Percentiles rank a stretch among this genome's conserved stretches.
phyloP scores from a whole-genome alignment of 2,888 invertebrate species.

The Agrotis puta region DNA sequence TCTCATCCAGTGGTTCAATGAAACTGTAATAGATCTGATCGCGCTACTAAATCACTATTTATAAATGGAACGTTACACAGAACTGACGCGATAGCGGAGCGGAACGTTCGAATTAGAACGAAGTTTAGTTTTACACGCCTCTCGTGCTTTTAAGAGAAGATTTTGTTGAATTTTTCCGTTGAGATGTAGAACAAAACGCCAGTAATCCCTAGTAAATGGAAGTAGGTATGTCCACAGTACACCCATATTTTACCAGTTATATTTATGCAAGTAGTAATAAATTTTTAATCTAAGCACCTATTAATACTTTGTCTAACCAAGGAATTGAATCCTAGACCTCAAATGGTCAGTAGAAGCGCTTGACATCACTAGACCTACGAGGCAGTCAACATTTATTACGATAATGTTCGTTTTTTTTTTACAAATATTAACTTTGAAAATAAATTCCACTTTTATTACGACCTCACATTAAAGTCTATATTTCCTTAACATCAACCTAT shows the following conservation, averaged over 20 bases:
- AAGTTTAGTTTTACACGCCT: neutral
- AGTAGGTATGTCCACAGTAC: too few species aligned
- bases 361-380: too few species aligned
- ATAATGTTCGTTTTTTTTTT: too few species aligned
- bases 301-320: too few species aligned
- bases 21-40: slow-evolving; percentile 51
- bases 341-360: too few species aligned
- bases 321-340: too few species aligned
- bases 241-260: too few species aligned
- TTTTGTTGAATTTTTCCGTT: neutral
- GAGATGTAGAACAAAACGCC: too few species aligned
- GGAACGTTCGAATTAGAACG: neutral
- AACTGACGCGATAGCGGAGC: slow-evolving; percentile 2
- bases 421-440: neutral
- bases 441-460: slow-evolving; percentile 2
- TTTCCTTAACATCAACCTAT: slow-evolving; percentile 3
- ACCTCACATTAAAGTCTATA: slow-evolving; percentile 12
- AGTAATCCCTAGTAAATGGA: too few species aligned
- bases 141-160: neutral
- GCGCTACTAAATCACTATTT: slow-evolving; percentile 37
- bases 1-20: slow-evolving; percentile 52
- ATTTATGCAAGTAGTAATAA: too few species aligned
- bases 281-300: too few species aligned
- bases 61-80: slow-evolving; percentile 15
- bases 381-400: neutral